Evolutionary conservation across 2,797 vertebrate species (phyloP).

Genomic region (Anguilla marmorata): DNA sequence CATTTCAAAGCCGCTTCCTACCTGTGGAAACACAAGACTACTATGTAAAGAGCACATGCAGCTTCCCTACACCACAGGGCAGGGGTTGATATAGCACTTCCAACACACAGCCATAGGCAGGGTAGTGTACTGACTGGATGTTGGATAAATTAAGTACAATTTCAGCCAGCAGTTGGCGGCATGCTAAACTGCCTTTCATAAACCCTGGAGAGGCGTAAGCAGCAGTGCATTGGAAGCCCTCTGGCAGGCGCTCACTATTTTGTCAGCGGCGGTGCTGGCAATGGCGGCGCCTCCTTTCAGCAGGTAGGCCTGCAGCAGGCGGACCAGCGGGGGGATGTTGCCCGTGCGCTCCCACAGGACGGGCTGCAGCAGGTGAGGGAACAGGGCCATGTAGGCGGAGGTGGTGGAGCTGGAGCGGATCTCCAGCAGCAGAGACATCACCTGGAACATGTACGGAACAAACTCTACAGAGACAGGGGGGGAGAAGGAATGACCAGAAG

Average conservation of each 20-base stretch:
- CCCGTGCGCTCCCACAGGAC: conserved; percentile 93
- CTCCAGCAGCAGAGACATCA: conserved; percentile 97
- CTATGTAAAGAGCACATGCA: not conserved
- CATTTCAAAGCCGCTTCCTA: too few relatives aligned
- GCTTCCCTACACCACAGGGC: not conserved
- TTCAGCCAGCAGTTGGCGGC: not conserved
- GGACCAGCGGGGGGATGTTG: conserved; percentile 94
- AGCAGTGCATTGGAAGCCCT: not conserved
- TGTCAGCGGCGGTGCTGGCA: conserved; percentile 85
- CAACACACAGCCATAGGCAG: not conserved
- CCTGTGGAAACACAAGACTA: not conserved
- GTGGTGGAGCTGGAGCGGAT: conserved; percentile 91
- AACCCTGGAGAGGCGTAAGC: not conserved
- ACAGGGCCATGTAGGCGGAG: conserved; percentile 91
- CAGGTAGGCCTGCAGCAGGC: conserved; percentile 93
- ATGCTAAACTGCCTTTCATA: not conserved
- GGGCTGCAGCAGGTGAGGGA: conserved; percentile 95
- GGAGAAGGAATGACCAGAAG: not conserved
- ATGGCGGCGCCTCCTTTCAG: conserved; percentile 86
- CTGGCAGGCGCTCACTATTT: conserved; percentile 79
- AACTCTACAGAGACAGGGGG: conserved; percentile 76
- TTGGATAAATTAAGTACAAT: not conserved
- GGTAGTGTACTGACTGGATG: not conserved
- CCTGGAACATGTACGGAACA: conserved; percentile 98
- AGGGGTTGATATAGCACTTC: not conserved